A percentile compares a stretch with the other conserved stretches of the same genome.
phyloP scores from a whole-genome alignment of 2,888 invertebrate species.

The Pinctada fucata region DNA sequence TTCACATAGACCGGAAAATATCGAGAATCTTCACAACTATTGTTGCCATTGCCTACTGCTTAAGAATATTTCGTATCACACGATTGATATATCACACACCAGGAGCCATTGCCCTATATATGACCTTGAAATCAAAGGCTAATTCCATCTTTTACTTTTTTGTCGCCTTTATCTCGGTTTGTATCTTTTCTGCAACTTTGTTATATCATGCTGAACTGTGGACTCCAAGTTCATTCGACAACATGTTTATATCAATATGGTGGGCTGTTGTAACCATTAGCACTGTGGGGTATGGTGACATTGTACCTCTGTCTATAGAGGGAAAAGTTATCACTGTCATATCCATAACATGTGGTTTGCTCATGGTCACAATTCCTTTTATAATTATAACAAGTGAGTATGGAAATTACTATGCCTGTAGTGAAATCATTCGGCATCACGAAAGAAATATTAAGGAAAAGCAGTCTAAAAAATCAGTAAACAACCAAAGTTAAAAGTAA shows the following conservation, averaged over 20 bases:
- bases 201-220: background rate
- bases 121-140: background rate
- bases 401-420: background rate
- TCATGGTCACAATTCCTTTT: background rate
- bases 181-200: background rate
- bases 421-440: background rate
- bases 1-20: background rate
- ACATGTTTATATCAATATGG: background rate
- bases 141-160: background rate
- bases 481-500: too few relatives aligned
- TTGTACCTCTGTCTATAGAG: background rate
- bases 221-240: background rate
- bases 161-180: background rate
- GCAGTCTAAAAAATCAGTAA: too few relatives aligned
- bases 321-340: background rate
- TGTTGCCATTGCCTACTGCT: background rate
- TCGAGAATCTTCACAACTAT: background rate
- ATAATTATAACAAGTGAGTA: background rate
- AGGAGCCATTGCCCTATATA: background rate
- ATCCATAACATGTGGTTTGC: background rate
- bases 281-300: constrained; percentile 1
- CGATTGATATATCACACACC: background rate
- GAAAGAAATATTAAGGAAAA: background rate
- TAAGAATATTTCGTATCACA: background rate
- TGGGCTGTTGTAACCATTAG: background rate